These are phyloP conservation scores for Eulimnadia texana DNA, from an alignment of 1,140 invertebrate genomes.

Conservation along the genomic window DNA sequence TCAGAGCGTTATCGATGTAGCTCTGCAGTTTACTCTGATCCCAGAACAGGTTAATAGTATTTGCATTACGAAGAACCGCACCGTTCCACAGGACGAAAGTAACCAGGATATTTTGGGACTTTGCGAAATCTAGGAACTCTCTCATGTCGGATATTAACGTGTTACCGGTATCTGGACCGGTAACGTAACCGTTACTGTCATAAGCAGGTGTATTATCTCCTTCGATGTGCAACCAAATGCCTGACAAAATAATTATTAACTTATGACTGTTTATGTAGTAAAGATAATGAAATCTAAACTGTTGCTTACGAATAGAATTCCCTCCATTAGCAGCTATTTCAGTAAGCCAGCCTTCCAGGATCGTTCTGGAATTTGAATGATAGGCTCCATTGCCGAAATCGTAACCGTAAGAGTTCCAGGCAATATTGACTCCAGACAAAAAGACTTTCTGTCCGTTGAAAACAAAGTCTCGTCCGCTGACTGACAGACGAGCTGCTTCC, in stretches of 20 bases:
- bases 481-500: not conserved
- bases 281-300: not conserved
- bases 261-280: not conserved
- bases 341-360: slow-evolving; percentile 25
- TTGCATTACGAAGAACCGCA: slow-evolving; percentile 26
- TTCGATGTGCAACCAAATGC: slow-evolving; percentile 32
- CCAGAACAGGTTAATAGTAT: slow-evolving; percentile 26
- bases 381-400: slow-evolving; percentile 29
- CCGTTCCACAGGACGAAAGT: slow-evolving; percentile 31
- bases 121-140: slow-evolving; percentile 22
- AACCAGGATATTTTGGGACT: slow-evolving; percentile 27
- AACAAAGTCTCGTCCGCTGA: not conserved
- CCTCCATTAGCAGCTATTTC: slow-evolving; percentile 27
- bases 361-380: slow-evolving; percentile 13
- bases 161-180: slow-evolving; percentile 17
- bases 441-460: slow-evolving; percentile 29
- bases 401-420: slow-evolving; percentile 28
- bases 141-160: slow-evolving; percentile 21
- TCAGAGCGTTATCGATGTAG: slow-evolving; percentile 31
- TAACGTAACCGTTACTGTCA: slow-evolving; percentile 20
- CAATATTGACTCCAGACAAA: slow-evolving; percentile 30
- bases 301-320: slow-evolving; percentile 28
- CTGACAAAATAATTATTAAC: slow-evolving; percentile 18
- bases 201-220: slow-evolving; percentile 26
- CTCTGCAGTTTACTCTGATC: slow-evolving; percentile 29